These are phyloP conservation scores for Lamprotornis superbus DNA, from an alignment of 2,113 vertebrate species.

Conservation along the genomic window DNA sequence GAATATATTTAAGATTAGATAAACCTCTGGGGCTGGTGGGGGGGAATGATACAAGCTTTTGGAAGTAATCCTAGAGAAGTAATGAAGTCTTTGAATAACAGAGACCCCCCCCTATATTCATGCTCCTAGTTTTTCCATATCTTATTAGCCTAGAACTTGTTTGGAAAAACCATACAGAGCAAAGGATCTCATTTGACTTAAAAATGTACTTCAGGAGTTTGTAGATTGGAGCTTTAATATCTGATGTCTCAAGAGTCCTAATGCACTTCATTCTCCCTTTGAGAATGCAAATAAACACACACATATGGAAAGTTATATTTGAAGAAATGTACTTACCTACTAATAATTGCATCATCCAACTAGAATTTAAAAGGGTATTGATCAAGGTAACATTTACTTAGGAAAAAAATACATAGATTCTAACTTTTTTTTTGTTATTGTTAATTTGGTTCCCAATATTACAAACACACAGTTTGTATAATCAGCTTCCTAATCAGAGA, in stretches of 20 bases:
- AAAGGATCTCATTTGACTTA: not conserved
- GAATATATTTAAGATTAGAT: not conserved
- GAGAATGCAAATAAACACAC: not conserved
- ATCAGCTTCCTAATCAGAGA: not conserved
- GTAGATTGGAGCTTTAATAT: not conserved
- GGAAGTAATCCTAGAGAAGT: not conserved
- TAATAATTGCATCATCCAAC: not conserved
- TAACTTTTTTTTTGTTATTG: not conserved
- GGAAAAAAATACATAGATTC: not conserved
- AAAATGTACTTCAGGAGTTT: not conserved
- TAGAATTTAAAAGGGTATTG: not conserved
- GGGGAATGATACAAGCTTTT: not conserved
- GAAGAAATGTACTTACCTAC: not conserved
- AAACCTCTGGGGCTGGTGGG: rapidly evolving
- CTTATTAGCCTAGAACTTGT: not conserved
- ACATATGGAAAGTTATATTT: not conserved
- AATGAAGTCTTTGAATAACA: not conserved
- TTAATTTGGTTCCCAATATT: not conserved
- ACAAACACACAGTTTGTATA: not conserved
- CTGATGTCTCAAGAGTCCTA: not conserved
- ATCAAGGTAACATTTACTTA: not conserved
- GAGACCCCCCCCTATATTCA: not conserved
- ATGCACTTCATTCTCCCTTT: not conserved
- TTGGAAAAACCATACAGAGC: not conserved
- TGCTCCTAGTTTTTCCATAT: not conserved